Evolutionary conservation across 37 sponge, comb jelly and placozoan species (phyloP).

Genomic region (Halichondria panicea): DNA sequence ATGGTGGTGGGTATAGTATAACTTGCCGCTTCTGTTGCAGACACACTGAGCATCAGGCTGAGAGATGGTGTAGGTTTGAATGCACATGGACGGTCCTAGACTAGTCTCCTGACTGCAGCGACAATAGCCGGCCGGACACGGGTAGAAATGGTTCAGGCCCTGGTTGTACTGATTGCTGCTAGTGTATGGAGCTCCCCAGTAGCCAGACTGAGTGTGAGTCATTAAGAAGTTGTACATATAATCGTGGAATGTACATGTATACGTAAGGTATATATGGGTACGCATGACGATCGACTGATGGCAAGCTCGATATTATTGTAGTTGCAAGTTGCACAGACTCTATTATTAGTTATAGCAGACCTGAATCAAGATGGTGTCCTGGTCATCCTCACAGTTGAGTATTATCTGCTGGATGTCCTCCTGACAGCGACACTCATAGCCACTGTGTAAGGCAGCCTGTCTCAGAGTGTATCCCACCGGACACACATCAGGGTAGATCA

Average conservation of each 20-base stretch:
- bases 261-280: too few species aligned
- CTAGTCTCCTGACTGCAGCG: constrained; percentile 16
- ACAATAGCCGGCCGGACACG: constrained; percentile 56
- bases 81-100: constrained; percentile 29
- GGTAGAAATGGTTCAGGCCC: constrained; percentile 26
- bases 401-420: constrained; percentile 2
- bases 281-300: too few species aligned
- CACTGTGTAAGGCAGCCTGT: background rate
- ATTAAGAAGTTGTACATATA: background rate
- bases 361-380: constrained; percentile 37
- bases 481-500: constrained; percentile 11
- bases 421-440: constrained; percentile 26
- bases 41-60: constrained; percentile 36
- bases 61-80: constrained; percentile 26
- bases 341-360: too few species aligned
- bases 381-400: constrained; percentile 42
- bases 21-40: constrained; percentile 43
- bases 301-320: too few species aligned
- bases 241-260: background rate
- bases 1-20: too few species aligned
- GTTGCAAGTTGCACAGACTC: too few species aligned
- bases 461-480: constrained; percentile 22
- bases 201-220: constrained; percentile 11
- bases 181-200: constrained; percentile 6
- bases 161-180: background rate